Conservation (phyloP, 2,113 vertebrate genomes). For the Chaetops frenatus region DNA sequence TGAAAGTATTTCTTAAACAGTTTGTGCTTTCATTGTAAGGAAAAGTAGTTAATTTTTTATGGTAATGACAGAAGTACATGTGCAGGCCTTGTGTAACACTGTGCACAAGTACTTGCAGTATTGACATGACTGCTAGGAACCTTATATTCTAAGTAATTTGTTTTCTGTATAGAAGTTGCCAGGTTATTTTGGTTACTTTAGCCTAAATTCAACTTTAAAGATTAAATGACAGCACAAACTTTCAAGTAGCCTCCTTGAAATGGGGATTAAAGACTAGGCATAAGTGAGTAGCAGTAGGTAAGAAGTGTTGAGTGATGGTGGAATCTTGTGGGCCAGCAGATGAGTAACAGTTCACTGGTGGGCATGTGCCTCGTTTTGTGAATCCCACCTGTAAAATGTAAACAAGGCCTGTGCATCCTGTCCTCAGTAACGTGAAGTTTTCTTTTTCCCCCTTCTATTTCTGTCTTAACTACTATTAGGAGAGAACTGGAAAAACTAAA, state of each 20-base stretch:
- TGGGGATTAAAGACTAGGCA: background rate
- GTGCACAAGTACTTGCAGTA: background rate
- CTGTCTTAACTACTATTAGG: slow-evolving; percentile 65
- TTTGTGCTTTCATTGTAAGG: background rate
- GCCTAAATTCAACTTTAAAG: background rate
- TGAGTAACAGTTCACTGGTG: background rate
- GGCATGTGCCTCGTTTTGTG: background rate
- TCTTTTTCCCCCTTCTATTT: background rate
- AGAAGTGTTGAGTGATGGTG: background rate
- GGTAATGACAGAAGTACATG: background rate
- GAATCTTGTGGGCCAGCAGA: background rate
- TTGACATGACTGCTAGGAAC: background rate
- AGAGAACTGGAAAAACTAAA: slow-evolving; percentile 87
- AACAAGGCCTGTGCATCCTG: background rate
- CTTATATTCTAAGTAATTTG: background rate
- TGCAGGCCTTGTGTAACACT: background rate
- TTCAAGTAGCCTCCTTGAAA: background rate
- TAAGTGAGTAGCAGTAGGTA: background rate
- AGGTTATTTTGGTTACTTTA: background rate
- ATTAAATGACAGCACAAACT: background rate
- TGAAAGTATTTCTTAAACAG: background rate
- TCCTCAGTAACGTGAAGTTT: background rate
- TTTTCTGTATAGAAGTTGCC: background rate
- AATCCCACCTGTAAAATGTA: background rate
- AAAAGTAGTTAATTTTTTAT: background rate